Evolutionary conservation across 2,113 vertebrate species (phyloP), one percentile per base, ranked within the genome.

Genomic region (Montifringilla adamsi): DNA sequence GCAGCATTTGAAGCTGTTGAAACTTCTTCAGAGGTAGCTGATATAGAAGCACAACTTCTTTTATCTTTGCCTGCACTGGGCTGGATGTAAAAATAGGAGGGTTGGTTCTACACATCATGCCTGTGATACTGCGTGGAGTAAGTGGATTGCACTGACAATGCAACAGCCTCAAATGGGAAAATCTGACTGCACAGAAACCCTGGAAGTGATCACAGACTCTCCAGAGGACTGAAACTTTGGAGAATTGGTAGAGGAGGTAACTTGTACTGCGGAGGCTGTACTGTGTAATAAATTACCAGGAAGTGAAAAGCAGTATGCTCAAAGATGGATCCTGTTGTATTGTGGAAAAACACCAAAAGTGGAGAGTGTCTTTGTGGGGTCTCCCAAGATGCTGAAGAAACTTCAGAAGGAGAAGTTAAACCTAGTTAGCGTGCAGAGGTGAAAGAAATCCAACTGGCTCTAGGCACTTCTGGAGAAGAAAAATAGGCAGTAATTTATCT

Each of bases 21-120:
- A 47, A n/a, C 24, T 47, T 46, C 30, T 60, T 47, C 26, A 37
- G n/a, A 90, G 49, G 26, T 14, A 43, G 35, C 4, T 43, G 5
- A 35, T 53, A 28, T 3, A 23, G n/a, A 67, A 74, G 13, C 13
- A 53, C 11, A 33, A 4, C 22, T 80, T 59, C 8, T 53, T 80
- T 55, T 73, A 7, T 35, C 41, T 33, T 47, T 68, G 8, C 15
- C 14, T 55, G 2, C 16, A 8, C 47, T 60, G 26, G 30, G 10
- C 30, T 53, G 30, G 27, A 28, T 23, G 13, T 33, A 7, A 39
- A 68, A 43, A 31, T 12, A 35, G 15, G n/a, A 43, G 10, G 9
- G 13, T 60, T 5, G 2, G 0, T 30, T 41, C 26, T 11, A 33
- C 39, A 20, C 21, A 16, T 66, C 10, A 10, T 43, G 41, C 0